phyloP scores from a whole-genome alignment of 2,888 invertebrate genomes.

The Tetragonisca angustula region DNA sequence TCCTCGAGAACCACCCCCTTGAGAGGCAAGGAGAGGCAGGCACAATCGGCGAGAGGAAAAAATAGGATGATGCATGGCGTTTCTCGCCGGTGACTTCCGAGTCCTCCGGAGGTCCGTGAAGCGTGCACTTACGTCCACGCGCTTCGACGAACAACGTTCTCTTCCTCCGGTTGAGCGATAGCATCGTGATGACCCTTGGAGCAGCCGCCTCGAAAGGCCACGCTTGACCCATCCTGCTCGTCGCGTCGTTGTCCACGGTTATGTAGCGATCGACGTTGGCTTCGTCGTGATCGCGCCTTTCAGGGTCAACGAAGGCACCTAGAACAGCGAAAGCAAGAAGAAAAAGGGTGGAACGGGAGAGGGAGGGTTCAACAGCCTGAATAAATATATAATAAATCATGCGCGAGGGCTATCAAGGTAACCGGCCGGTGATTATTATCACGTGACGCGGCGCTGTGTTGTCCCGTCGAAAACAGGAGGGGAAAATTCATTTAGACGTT shows the following conservation, averaged over 20 bases:
- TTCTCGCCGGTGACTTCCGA: constrained; percentile 41
- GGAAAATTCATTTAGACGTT: constrained; percentile 37
- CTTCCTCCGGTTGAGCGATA: constrained; percentile 61
- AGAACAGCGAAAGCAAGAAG: constrained; percentile 52
- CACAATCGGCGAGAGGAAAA: constrained; percentile 21
- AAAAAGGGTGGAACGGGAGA: constrained; percentile 9
- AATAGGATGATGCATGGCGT: constrained; percentile 48
- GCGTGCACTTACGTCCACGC: constrained; percentile 42
- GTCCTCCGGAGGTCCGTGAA: constrained; percentile 22
- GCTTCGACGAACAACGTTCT: constrained; percentile 49
- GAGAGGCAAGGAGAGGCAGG: background rate
- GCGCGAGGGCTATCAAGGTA: background rate
- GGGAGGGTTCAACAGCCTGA: constrained; percentile 41
- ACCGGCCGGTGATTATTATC: constrained; percentile 22
- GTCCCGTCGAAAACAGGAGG: constrained; percentile 3
- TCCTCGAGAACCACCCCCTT: no score
- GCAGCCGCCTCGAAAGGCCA: constrained; percentile 34
- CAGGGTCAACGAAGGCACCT: constrained; percentile 58
- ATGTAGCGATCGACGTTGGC: constrained; percentile 45
- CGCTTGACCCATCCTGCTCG: constrained; percentile 52
- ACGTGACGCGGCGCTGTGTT: background rate
- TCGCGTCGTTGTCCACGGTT: constrained; percentile 54
- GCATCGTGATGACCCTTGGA: constrained; percentile 61
- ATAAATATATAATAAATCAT: constrained; percentile 59
- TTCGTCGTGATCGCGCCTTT: constrained; percentile 63